Percentiles rank a stretch among this genome's conserved stretches.
These are phyloP conservation scores for Parauchenoglanis ngamensis DNA, from an alignment of 2,797 vertebrate genomes.

Conservation along the genomic window DNA sequence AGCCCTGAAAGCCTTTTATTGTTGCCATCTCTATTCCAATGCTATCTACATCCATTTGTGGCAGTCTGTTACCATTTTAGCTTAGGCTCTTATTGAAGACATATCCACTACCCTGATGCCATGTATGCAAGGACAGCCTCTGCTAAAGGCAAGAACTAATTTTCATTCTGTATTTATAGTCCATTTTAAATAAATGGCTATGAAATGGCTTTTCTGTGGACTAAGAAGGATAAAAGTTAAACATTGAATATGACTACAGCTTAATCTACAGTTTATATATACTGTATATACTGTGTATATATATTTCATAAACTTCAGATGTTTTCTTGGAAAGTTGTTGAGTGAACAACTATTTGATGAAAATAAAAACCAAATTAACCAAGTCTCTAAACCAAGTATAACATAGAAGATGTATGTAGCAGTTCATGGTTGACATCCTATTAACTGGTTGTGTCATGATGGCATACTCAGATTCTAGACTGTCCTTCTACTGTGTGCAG, in stretches of 20 bases:
- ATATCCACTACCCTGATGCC: conserved; percentile 14
- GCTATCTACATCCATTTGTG: conserved; percentile 35
- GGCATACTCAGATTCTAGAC: no score
- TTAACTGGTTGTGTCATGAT: no score
- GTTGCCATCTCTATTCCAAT: conserved; percentile 24
- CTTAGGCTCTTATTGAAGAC: conserved; percentile 21
- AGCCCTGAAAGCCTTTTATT: conserved; percentile 30
- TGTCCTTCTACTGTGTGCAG: no score
- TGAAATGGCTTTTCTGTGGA: conserved; percentile 1
- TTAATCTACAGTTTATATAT: background rate
- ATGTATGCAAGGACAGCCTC: conserved; percentile 41
- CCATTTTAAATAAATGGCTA: background rate
- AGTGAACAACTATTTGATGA: no score
- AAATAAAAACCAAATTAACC: no score
- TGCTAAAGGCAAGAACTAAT: conserved; percentile 31
- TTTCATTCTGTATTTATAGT: background rate
- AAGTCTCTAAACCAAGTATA: no score
- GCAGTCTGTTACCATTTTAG: conserved; percentile 42
- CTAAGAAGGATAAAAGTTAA: background rate
- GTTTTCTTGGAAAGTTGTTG: no score
- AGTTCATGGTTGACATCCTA: no score
- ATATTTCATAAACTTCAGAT: no score
- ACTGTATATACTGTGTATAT: background rate
- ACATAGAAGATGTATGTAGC: no score
- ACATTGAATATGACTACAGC: no score